Conservation (phyloP, 2,113 vertebrate genomes). For the Desmodus rotundus region DNA sequence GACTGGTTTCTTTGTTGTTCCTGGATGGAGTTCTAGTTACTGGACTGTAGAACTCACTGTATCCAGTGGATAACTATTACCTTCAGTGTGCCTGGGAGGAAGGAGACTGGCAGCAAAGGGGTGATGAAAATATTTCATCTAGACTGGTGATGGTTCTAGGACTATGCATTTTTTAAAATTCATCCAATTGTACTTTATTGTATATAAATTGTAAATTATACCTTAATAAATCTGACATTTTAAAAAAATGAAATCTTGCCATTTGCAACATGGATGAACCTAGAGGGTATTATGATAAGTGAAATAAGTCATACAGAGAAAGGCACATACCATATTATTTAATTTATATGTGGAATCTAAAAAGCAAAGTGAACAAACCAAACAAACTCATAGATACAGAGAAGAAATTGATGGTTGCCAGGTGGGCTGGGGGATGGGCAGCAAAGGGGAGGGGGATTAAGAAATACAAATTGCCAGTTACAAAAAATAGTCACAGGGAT, state of each 20-base stretch:
- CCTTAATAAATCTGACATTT: slow-evolving; percentile 20
- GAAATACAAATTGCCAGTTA: neutral
- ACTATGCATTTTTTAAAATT: neutral
- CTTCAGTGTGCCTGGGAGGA: neutral
- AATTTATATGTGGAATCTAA: neutral
- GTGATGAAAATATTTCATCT: neutral
- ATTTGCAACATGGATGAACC: neutral
- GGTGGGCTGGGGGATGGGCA: neutral
- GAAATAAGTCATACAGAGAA: neutral
- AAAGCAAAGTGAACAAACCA: neutral
- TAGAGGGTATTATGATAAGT: neutral
- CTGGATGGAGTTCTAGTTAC: neutral
- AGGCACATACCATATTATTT: neutral
- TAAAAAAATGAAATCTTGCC: neutral
- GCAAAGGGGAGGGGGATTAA: neutral
- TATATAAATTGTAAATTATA: neutral
- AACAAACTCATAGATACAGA: neutral
- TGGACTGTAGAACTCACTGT: neutral
- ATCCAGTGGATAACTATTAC: neutral
- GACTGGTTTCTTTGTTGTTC: neutral
- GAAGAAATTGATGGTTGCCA: neutral
- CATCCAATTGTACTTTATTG: neutral
- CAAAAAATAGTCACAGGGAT: neutral
- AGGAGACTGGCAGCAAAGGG: neutral
- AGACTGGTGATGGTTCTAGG: neutral